Evolutionary conservation across 2,113 vertebrate species (phyloP).

Genomic region (Callipepla squamata): DNA sequence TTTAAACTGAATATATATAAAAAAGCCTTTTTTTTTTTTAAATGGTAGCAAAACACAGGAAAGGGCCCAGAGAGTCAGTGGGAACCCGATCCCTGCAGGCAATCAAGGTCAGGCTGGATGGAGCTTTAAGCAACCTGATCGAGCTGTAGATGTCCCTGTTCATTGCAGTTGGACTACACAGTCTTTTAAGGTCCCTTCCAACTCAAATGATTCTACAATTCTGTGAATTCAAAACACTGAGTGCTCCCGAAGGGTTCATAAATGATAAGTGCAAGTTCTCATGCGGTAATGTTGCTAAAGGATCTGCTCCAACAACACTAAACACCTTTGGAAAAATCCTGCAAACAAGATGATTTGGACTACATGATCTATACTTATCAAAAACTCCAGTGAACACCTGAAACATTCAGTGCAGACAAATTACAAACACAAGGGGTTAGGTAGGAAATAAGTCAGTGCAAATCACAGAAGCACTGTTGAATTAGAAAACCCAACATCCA

Average conservation of each 20-base stretch:
- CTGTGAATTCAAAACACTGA: too few species aligned
- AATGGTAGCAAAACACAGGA: too few species aligned
- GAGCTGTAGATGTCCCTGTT: too few species aligned
- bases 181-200: too few species aligned
- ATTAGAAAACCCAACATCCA: not conserved
- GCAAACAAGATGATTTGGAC: not conserved
- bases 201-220: too few species aligned
- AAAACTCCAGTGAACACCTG: not conserved
- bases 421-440: not conserved
- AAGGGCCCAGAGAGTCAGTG: too few species aligned
- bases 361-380: not conserved
- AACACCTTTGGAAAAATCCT: not conserved
- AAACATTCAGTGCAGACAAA: not conserved
- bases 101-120: too few species aligned
- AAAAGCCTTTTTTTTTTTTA: too few species aligned
- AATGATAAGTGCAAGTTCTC: fast-evolving
- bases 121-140: too few species aligned
- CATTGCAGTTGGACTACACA: too few species aligned
- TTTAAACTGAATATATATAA: too few species aligned
- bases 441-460: not conserved
- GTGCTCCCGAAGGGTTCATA: not conserved
- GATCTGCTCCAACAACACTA: not conserved
- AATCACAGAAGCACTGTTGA: not conserved
- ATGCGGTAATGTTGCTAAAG: not conserved
- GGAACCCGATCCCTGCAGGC: too few species aligned